Conservation (phyloP, 2,797 vertebrate species). For the Sebastes wilsoni region DNA sequence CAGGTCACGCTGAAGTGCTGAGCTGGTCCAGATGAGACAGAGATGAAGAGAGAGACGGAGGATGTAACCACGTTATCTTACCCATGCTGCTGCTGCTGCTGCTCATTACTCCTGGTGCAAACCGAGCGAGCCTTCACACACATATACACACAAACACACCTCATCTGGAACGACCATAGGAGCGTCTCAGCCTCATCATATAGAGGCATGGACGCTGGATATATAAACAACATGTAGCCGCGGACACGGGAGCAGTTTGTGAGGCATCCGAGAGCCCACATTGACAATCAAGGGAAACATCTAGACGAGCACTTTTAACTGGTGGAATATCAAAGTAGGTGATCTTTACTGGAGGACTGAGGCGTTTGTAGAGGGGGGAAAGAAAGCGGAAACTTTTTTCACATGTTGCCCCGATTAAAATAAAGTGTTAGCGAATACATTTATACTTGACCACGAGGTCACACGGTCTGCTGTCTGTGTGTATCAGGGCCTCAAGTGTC, state of each 20-base stretch:
- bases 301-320: slow-evolving; percentile 31
- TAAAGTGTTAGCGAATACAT: slow-evolving; percentile 24
- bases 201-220: neutral
- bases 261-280: slow-evolving; percentile 13
- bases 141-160: slow-evolving; percentile 38
- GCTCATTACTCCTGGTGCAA: slow-evolving; percentile 72
- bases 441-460: slow-evolving; percentile 44
- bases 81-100: slow-evolving; percentile 68
- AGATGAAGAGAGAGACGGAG: slow-evolving; percentile 48
- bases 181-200: slow-evolving; percentile 12
- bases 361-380: slow-evolving; percentile 34
- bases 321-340: neutral
- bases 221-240: slow-evolving; percentile 46
- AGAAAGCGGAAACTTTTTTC: neutral
- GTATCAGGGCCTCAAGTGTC: slow-evolving; percentile 65
- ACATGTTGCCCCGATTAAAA: slow-evolving; percentile 27
- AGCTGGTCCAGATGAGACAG: slow-evolving; percentile 37
- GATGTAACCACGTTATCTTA: slow-evolving; percentile 43
- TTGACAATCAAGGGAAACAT: slow-evolving; percentile 62
- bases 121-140: slow-evolving; percentile 70
- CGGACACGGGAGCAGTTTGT: slow-evolving; percentile 22
- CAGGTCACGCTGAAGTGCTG: slow-evolving; percentile 19
- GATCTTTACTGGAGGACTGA: slow-evolving; percentile 12
- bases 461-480: slow-evolving; percentile 29
- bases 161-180: slow-evolving; percentile 36